A percentile compares a stretch with the other conserved stretches of the same genome.
Evolutionary conservation across 2,797 vertebrate genomes (phyloP).

Genomic region (Lepilemur ruficaudatus): DNA sequence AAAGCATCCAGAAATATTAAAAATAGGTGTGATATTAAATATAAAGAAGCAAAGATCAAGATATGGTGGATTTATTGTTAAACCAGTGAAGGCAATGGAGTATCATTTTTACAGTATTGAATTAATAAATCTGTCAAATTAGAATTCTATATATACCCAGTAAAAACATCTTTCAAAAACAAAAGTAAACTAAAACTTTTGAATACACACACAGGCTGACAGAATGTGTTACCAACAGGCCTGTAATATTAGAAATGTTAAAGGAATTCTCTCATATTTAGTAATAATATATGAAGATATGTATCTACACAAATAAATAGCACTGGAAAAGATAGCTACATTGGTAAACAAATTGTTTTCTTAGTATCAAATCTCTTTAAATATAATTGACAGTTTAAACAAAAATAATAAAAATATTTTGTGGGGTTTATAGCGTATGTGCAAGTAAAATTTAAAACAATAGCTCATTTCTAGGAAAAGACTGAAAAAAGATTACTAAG

Average conservation of each 20-base stretch:
- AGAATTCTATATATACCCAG: background rate
- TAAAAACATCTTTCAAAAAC: background rate
- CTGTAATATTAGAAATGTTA: background rate
- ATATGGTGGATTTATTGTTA: background rate
- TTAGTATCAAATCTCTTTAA: background rate
- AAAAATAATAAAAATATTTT: background rate
- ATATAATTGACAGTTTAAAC: background rate
- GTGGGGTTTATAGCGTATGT: background rate
- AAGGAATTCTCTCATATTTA: background rate
- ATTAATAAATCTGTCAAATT: background rate
- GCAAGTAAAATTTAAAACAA: background rate
- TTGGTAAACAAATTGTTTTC: background rate
- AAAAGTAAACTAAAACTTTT: background rate
- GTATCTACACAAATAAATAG: background rate
- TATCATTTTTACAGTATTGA: background rate
- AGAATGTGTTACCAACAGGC: background rate
- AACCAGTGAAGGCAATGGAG: background rate
- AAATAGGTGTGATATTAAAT: background rate
- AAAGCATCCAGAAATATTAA: background rate
- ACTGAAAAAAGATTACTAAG: background rate
- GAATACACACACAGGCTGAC: background rate
- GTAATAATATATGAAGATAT: background rate
- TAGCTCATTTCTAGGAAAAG: background rate
- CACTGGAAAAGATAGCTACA: background rate
- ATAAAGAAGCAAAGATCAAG: background rate